These are phyloP conservation scores for Brenthis hecate DNA, from an alignment of 2,888 invertebrate species.

Conservation along the genomic window DNA sequence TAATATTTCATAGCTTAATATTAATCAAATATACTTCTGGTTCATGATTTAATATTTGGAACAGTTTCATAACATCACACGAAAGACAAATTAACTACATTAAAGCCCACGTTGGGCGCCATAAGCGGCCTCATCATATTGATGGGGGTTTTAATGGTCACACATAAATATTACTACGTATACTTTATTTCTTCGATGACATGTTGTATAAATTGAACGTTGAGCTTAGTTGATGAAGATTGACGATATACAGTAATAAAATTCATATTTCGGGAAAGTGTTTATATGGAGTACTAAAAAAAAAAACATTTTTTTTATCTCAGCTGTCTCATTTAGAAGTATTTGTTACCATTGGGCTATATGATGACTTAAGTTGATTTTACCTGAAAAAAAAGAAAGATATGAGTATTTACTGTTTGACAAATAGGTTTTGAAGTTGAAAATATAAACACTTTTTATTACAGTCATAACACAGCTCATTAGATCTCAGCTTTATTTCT, in stretches of 20 bases:
- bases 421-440: background rate
- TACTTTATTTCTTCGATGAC: constrained; percentile 29
- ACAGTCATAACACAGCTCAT: background rate
- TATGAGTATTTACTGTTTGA: background rate
- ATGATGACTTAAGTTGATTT: background rate
- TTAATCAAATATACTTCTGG: background rate
- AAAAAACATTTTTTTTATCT: no score
- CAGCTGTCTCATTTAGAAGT: background rate
- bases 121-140: constrained; percentile 54
- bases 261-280: no score
- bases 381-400: constrained; percentile 10
- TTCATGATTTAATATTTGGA: constrained; percentile 9
- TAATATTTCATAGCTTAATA: no score
- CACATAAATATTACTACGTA: constrained; percentile 55
- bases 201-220: constrained; percentile 9
- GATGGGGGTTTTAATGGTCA: constrained; percentile 58
- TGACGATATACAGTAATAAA: background rate
- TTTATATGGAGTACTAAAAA: no score
- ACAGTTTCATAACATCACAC: constrained; percentile 39
- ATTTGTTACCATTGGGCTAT: background rate
- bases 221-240: constrained; percentile 5
- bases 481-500: constrained; percentile 6
- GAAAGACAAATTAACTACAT: constrained; percentile 55
- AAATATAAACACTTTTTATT: background rate
- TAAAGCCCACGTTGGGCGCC: constrained; percentile 55